Percentiles rank a stretch among this genome's conserved stretches.
These are phyloP conservation scores for Pipa parva DNA, from an alignment of 2,113 vertebrate genomes.

Conservation along the genomic window DNA sequence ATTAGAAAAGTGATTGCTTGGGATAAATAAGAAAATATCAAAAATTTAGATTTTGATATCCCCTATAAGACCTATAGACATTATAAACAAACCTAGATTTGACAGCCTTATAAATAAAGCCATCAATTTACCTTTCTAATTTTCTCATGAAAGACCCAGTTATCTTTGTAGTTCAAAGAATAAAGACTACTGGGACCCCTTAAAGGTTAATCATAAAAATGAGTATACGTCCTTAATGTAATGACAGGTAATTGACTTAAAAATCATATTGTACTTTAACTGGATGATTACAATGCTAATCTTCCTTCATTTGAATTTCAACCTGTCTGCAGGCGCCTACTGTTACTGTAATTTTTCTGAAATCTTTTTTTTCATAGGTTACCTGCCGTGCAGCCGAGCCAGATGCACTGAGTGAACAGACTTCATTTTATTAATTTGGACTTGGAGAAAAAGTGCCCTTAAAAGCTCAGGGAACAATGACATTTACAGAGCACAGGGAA, in stretches of 20 bases:
- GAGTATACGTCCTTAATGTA: too few relatives aligned
- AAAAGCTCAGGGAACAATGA: constrained; percentile 41
- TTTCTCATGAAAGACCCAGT: too few relatives aligned
- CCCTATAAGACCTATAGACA: too few relatives aligned
- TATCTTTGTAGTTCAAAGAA: too few relatives aligned
- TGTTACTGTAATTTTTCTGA: constrained; percentile 30
- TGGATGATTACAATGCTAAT: constrained; percentile 28
- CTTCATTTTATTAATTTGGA: constrained; percentile 44
- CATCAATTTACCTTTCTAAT: too few relatives aligned
- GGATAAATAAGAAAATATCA: too few relatives aligned
- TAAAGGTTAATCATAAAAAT: too few relatives aligned
- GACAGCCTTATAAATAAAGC: too few relatives aligned
- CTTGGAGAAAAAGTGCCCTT: constrained; percentile 43
- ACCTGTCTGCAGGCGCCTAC: constrained; percentile 22
- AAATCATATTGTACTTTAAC: constrained; percentile 7
- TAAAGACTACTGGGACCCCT: too few relatives aligned
- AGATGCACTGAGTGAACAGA: constrained; percentile 34
- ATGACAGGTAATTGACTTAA: constrained; percentile 7
- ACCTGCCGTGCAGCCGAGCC: constrained; percentile 28
- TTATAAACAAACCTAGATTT: too few relatives aligned
- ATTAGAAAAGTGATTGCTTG: too few relatives aligned
- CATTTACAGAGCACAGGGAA: constrained; percentile 43
- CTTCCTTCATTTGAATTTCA: constrained; percentile 15
- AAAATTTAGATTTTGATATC: too few relatives aligned
- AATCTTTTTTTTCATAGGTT: constrained; percentile 30